These are phyloP conservation scores for Rhynchophorus ferrugineus DNA, from an alignment of 1,140 invertebrate species.

Conservation along the genomic window DNA sequence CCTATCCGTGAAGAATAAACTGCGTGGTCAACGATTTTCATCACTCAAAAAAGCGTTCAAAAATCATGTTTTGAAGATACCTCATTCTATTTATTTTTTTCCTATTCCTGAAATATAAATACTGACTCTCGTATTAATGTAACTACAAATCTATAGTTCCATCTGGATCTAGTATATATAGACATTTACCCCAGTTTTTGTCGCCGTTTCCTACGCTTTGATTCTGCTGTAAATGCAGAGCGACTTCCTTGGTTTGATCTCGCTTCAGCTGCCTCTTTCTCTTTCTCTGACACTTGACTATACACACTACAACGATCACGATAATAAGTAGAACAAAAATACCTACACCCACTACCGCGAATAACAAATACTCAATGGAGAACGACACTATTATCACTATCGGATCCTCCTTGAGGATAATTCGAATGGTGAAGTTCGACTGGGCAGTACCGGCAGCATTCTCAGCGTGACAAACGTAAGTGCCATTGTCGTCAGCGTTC, in stretches of 20 bases:
- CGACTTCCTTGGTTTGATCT: slow-evolving; percentile 38
- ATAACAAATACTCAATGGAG: slow-evolving; percentile 59
- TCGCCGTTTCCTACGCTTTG: slow-evolving; percentile 25
- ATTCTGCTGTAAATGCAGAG: slow-evolving; percentile 34
- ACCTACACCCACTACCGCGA: slow-evolving; percentile 53
- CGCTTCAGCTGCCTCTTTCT: slow-evolving; percentile 29
- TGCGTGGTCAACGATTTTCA: too few species aligned
- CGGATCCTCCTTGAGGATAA: slow-evolving; percentile 63
- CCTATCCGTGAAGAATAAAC: too few species aligned
- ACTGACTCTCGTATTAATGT: too few species aligned
- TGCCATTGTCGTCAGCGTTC: slow-evolving; percentile 68
- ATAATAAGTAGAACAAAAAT: slow-evolving; percentile 49
- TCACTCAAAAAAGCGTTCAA: too few species aligned
- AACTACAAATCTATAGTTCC: too few species aligned
- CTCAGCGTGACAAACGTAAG: slow-evolving; percentile 71
- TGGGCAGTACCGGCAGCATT: slow-evolving; percentile 69
- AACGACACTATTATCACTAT: slow-evolving; percentile 56
- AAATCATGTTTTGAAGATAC: too few species aligned
- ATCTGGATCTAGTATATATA: too few species aligned
- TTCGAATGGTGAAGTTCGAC: slow-evolving; percentile 69
- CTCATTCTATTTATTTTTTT: too few species aligned
- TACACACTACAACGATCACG: slow-evolving; percentile 51
- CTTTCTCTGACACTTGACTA: slow-evolving; percentile 51
- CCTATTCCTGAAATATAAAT: too few species aligned
- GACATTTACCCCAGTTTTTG: slow-evolving; percentile 20